Base-by-base conservation (phyloP, 2,888 invertebrate genomes). In the Eupelmus urozonus region DNA sequence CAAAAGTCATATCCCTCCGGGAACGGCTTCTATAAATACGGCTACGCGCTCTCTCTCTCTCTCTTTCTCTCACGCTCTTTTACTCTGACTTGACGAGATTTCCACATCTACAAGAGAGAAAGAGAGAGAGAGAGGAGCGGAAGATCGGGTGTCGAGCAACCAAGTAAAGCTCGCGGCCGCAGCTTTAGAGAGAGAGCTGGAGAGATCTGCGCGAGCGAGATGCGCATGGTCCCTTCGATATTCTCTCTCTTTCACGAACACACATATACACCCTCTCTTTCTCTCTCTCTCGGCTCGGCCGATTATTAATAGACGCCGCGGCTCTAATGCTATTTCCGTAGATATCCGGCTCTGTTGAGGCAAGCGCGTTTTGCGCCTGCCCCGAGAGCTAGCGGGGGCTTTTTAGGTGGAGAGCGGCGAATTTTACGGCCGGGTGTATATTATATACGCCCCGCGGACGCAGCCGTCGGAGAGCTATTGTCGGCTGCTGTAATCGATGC, bases 91-190 rank as follows among this genome's bases (percentile, higher is more conserved):
- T 18, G 3, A 25, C 53, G 60, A 62, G 77, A 73, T 78, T 80
- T 80, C 29, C 60, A 60, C 66, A 45, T 49, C 11, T 3, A 13
- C 16, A 7, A 42, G 55, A 18, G 25, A 49, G 23, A n/a, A n/a
- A n/a, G n/a, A n/a, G n/a, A n/a, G 11, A 34, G 55, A 69, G 59
- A 60, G 69, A 49, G 87, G 89, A 89, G 89, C 89, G 87, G 85
- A 62, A 88, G 89, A 89, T 89, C 89, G 87, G 85, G 87, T 89
- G 89, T 89, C 89, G 86, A 86, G 87, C 87, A 86, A 88, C 89
- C 89, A 89, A 89, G 89, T 89, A 88, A 89, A 89, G 89, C 88
- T 84, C 88, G 88, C 84, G 84, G 78, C 51, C 16, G 9, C 13
- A n/a, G n/a, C n/a, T n/a, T n/a, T n/a, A 29, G 59, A 29, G 27